phyloP scores from a whole-genome alignment of 2,888 invertebrate species.

The Arrhopalites spinosus region DNA sequence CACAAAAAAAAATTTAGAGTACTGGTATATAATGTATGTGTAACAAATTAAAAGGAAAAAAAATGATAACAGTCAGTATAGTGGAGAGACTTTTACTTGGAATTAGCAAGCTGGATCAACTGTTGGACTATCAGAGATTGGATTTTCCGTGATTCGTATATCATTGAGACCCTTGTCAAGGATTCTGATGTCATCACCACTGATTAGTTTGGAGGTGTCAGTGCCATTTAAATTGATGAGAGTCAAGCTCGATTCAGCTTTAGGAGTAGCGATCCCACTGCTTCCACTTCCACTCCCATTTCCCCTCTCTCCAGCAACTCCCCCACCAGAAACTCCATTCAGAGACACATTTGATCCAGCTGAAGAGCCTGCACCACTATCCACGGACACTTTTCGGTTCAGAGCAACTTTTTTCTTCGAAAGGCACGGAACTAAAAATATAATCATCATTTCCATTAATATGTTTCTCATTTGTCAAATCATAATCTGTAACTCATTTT shows the following conservation, averaged over 20 bases:
- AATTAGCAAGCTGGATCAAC: constrained; percentile 38
- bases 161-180: constrained; percentile 54
- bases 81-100: not conserved
- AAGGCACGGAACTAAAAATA: constrained; percentile 52
- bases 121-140: constrained; percentile 53
- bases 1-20: no score
- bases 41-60: no score
- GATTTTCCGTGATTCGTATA: constrained; percentile 56
- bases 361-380: constrained; percentile 55
- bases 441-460: not conserved
- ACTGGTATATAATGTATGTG: no score
- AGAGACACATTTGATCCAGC: constrained; percentile 47
- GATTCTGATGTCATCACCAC: constrained; percentile 13
- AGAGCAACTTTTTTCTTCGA: constrained; percentile 52
- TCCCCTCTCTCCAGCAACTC: not conserved
- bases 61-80: no score
- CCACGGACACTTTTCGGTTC: constrained; percentile 55
- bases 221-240: constrained; percentile 49
- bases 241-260: constrained; percentile 39
- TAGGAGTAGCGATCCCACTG: constrained; percentile 52
- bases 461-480: not conserved
- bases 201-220: constrained; percentile 14
- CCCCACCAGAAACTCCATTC: constrained; percentile 33
- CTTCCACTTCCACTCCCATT: constrained; percentile 28
- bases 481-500: no score